Conservation (phyloP, 2,888 invertebrate genomes). For the Lottia scabra region DNA sequence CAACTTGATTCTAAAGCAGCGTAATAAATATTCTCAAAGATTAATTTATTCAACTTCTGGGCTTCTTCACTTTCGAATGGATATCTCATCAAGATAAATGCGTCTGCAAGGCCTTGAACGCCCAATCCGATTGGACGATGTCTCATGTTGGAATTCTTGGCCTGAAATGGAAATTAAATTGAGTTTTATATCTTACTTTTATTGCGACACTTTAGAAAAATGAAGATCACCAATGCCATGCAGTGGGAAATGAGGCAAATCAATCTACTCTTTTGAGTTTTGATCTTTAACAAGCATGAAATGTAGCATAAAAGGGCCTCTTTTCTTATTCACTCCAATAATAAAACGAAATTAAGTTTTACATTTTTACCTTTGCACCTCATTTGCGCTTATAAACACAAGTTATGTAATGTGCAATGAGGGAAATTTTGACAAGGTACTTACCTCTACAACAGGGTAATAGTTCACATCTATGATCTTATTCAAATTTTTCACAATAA, state of each 20-base stretch:
- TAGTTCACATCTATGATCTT: conserved; percentile 96
- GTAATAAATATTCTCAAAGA: conserved; percentile 98
- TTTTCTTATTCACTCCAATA: too few species aligned
- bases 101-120: conserved; percentile 96
- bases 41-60: conserved; percentile 87
- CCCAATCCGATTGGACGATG: conserved; percentile 84
- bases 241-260: too few species aligned
- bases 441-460: conserved; percentile 92
- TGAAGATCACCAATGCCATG: too few species aligned
- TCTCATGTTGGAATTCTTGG: conserved; percentile 82
- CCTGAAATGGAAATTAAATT: conserved; percentile 65
- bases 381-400: too few species aligned
- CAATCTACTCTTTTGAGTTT: too few species aligned
- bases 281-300: too few species aligned
- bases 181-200: background rate
- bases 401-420: too few species aligned
- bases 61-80: conserved; percentile 94
- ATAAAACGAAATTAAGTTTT: too few species aligned
- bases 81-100: conserved; percentile 90
- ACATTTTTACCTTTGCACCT: too few species aligned
- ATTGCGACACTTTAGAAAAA: too few species aligned
- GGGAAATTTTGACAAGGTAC: background rate
- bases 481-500: conserved; percentile 90
- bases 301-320: too few species aligned
- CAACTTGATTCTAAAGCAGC: conserved; percentile 97